Evolutionary conservation across 2,888 invertebrate species (phyloP), one percentile per base, ranked within the genome.

Genomic region (Schizotus pectinicornis): DNA sequence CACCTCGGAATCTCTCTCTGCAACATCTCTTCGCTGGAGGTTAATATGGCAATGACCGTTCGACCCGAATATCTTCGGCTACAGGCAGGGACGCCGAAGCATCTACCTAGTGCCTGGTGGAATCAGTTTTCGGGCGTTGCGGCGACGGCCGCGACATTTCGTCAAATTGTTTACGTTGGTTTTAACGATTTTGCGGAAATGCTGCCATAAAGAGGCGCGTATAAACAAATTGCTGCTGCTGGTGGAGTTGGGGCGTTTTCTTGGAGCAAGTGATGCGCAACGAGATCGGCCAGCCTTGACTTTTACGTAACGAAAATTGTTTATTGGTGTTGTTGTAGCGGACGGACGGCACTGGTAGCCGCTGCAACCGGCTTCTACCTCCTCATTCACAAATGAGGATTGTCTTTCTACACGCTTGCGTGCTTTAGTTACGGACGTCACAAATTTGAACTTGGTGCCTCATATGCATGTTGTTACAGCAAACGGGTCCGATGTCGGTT

Each of bases 21-120:
- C 43, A 35, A 43, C 31, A 38, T 50, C 22, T 50, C 59, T 51
- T 48, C 50, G 50, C 66, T 59, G 56, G 67, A 69, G 69, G 70
- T 68, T 67, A 69, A 60, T 64, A 62, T 68, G 67, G 69, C 72
- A 67, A 63, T 68, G 72, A 71, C 72, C 72, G 67, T 56, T 46
- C 69, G 71, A 72, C 70, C 71, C 67, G 59, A 69, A 68, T 65
- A 57, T 56, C 47, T 58, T 53, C 9, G 32, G 39, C 33, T 46
- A 54, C 43, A 35, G 38, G 38, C 43, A 31, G 9, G 42, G 43
- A 39, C 9, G 9, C 34, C 35, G 43, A 37, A 38, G 38, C 47
- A 14, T 32, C 31, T 3, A 11, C 6, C n/a, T n/a, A 7, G 32
- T 9, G n/a, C 22, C 22, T 22, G 5, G 22, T 22, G 22, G 22